A percentile compares a stretch with the other conserved stretches of the same genome.
These are phyloP conservation scores for Drosophila sp. DNA, from an alignment of 1,140 invertebrate species.

Conservation along the genomic window DNA sequence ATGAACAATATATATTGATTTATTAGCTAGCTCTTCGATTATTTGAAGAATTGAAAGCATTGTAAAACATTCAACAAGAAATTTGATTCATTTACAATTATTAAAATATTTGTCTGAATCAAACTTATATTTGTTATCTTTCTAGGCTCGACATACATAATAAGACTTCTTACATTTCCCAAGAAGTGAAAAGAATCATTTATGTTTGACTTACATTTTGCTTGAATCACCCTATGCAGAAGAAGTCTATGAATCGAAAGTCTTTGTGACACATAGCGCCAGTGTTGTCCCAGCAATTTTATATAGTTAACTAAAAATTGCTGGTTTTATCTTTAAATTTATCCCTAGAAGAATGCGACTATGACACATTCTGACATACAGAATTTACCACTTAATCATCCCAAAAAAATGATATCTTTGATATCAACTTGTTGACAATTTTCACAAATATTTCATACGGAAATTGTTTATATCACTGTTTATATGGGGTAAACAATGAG, in stretches of 20 bases:
- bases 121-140: not conserved
- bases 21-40: too few relatives aligned
- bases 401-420: not conserved
- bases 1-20: too few relatives aligned
- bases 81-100: conserved; percentile 1
- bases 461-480: too few relatives aligned
- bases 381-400: not conserved
- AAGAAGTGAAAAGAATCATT: not conserved
- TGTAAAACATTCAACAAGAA: not conserved
- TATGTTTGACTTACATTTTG: not conserved
- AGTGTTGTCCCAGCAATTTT: conserved; percentile 8
- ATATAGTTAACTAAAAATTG: not conserved
- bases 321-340: not conserved
- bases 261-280: conserved; percentile 15
- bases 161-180: too few relatives aligned
- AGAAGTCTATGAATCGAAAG: conserved; percentile 4
- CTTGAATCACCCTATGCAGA: not conserved
- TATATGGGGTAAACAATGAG: too few relatives aligned
- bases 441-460: conserved; percentile 1
- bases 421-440: not conserved
- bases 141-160: not conserved
- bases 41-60: not conserved
- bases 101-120: not conserved
- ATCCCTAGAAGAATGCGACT: not conserved
- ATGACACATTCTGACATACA: not conserved